These are phyloP conservation scores for Eumacrocentrus americanus DNA, from an alignment of 2,888 invertebrate genomes.

Conservation along the genomic window DNA sequence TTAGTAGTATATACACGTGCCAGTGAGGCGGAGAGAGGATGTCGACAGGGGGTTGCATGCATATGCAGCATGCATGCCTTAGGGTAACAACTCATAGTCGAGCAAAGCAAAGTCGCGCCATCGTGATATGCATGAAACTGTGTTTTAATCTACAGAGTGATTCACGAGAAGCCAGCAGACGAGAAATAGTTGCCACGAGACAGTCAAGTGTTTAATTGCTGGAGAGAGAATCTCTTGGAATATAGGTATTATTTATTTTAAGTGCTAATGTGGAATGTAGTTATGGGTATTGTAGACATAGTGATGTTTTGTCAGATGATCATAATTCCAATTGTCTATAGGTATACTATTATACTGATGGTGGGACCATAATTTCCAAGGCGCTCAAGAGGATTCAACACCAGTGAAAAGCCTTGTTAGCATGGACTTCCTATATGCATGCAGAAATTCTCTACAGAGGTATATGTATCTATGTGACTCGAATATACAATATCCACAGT, in stretches of 20 bases:
- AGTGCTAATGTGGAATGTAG: too few relatives aligned
- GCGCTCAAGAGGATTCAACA: too few relatives aligned
- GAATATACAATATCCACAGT: neutral
- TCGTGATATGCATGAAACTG: slow-evolving; percentile 52
- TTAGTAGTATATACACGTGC: slow-evolving; percentile 14
- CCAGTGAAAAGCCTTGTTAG: neutral
- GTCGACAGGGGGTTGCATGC: slow-evolving; percentile 45
- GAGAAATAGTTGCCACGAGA: too few relatives aligned
- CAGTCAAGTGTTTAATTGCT: too few relatives aligned
- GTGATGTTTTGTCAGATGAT: too few relatives aligned
- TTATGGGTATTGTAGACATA: too few relatives aligned
- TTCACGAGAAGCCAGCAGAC: slow-evolving; percentile 30
- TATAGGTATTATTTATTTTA: too few relatives aligned
- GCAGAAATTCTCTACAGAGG: neutral
- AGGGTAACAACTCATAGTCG: slow-evolving; percentile 56
- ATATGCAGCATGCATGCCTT: slow-evolving; percentile 57
- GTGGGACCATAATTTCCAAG: too few relatives aligned
- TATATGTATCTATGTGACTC: too few relatives aligned
- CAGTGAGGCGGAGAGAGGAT: slow-evolving; percentile 14
- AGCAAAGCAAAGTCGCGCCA: slow-evolving; percentile 43
- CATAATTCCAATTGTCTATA: too few relatives aligned
- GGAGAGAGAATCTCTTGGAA: too few relatives aligned
- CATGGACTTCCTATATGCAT: neutral
- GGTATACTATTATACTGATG: too few relatives aligned
- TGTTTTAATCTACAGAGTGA: slow-evolving; percentile 47